Evolutionary conservation across 2,113 vertebrate genomes (phyloP).

Genomic region (Phaethon lepturus): DNA sequence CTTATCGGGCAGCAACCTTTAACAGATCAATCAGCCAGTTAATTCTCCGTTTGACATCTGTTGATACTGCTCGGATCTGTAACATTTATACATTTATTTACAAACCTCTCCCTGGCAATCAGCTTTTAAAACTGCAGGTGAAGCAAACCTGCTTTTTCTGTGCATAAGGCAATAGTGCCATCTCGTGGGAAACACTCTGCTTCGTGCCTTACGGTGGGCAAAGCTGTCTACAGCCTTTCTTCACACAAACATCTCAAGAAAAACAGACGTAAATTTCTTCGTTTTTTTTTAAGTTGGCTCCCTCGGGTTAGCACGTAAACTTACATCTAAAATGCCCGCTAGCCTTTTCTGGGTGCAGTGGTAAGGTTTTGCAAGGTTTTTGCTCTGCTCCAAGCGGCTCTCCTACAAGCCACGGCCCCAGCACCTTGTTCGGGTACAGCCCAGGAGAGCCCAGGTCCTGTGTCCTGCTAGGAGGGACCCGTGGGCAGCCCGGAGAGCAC

Average conservation of each 20-base stretch:
- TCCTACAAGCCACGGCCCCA: not conserved
- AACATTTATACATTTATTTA: not conserved
- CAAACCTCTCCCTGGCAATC: not conserved
- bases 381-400: not conserved
- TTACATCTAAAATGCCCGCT: not conserved
- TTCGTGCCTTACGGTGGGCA: rapidly evolving
- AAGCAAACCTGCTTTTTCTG: not conserved
- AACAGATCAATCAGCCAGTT: not conserved
- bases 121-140: not conserved
- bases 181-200: constrained; percentile 41
- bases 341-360: not conserved
- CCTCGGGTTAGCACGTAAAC: rapidly evolving
- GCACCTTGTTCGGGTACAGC: rapidly evolving
- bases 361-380: not conserved
- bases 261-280: not conserved
- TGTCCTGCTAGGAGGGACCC: not conserved
- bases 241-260: not conserved
- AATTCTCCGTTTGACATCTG: not conserved
- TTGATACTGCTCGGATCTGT: not conserved
- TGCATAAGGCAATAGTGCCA: constrained; percentile 72
- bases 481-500: not conserved
- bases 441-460: not conserved
- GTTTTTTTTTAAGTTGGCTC: not conserved
- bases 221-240: not conserved
- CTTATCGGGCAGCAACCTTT: not conserved